Percentiles rank a stretch among this genome's conserved stretches.
Conservation (phyloP, 2,888 invertebrate genomes). For the Hylaea fasciaria region DNA sequence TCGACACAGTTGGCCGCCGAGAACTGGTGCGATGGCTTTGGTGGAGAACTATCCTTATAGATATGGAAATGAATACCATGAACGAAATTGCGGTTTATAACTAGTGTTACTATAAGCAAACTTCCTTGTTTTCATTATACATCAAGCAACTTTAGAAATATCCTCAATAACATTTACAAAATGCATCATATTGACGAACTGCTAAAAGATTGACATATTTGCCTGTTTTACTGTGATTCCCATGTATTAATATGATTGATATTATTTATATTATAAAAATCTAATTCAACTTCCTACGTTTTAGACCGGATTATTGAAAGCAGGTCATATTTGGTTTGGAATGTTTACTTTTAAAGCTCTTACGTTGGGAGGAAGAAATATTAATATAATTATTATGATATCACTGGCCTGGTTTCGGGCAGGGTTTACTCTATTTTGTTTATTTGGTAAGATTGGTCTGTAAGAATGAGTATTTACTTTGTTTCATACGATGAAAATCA, state of each 20-base stretch:
- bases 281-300: slow-evolving; percentile 29
- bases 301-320: slow-evolving; percentile 24
- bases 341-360: slow-evolving; percentile 37
- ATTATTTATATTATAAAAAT: slow-evolving; percentile 35
- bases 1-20: too few relatives aligned
- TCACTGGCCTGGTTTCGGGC: slow-evolving; percentile 27
- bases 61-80: neutral
- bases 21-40: too few relatives aligned
- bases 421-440: slow-evolving; percentile 24
- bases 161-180: slow-evolving; percentile 2
- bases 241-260: slow-evolving; percentile 9
- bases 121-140: slow-evolving; percentile 12
- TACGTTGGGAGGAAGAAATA: slow-evolving; percentile 25
- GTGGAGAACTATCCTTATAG: too few relatives aligned
- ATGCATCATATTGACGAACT: slow-evolving; percentile 9
- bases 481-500: neutral
- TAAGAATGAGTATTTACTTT: slow-evolving; percentile 21
- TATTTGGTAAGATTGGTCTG: slow-evolving; percentile 28
- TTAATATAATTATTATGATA: slow-evolving; percentile 6
- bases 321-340: slow-evolving; percentile 32
- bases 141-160: slow-evolving; percentile 1
- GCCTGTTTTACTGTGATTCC: slow-evolving; percentile 11
- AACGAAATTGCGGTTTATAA: neutral
- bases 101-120: neutral
- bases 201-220: slow-evolving; percentile 14